Evolutionary conservation across 2,888 invertebrate genomes (phyloP).

Genomic region (Vesta saturnalis): DNA sequence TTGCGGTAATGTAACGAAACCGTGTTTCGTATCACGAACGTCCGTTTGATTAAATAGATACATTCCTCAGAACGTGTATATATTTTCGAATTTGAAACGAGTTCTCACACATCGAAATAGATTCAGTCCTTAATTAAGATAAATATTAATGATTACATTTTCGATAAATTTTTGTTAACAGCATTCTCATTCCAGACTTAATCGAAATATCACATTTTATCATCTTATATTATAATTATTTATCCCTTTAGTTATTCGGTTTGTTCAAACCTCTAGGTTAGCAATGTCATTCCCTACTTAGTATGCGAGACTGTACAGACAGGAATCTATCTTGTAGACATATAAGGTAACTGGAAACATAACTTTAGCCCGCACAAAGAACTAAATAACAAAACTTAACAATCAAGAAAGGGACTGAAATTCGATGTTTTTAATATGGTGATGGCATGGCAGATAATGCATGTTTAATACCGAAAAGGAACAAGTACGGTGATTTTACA

Average conservation of each 20-base stretch:
- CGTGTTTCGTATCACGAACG: not conserved
- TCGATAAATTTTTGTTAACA: not conserved
- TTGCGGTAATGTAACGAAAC: not conserved
- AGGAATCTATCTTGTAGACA: conserved; percentile 43
- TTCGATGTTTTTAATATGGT: conserved; percentile 32
- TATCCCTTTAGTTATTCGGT: conserved; percentile 29
- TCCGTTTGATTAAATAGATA: not conserved
- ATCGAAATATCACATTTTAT: no score
- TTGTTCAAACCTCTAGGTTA: conserved; percentile 39
- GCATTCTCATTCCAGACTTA: not conserved
- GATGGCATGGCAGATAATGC: conserved; percentile 18
- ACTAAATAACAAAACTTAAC: conserved; percentile 27
- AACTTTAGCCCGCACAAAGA: conserved; percentile 37
- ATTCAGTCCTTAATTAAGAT: not conserved
- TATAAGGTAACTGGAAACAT: conserved; percentile 43
- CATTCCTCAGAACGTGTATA: not conserved
- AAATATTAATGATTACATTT: not conserved
- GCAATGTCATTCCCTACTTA: conserved; percentile 38
- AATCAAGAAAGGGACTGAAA: conserved; percentile 31
- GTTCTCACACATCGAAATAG: not conserved
- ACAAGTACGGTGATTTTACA: conserved; percentile 16
- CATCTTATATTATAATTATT: not conserved
- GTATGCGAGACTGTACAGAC: conserved; percentile 40
- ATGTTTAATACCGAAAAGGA: conserved; percentile 19
- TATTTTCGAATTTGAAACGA: not conserved